These are phyloP conservation scores for Arremon brunneinucha DNA, from an alignment of 2,797 vertebrate species.

Conservation along the genomic window DNA sequence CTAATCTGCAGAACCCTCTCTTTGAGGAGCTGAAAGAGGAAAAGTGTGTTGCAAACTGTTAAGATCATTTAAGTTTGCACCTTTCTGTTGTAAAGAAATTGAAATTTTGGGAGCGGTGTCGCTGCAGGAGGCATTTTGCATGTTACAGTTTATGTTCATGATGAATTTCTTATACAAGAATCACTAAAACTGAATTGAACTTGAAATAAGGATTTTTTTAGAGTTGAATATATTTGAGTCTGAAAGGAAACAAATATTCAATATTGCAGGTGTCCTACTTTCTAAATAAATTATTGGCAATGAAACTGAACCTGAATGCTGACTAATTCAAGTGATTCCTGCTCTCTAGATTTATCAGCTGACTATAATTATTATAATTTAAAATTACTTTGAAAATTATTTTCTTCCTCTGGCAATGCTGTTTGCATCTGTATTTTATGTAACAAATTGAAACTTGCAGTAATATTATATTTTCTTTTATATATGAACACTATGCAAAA, in stretches of 20 bases:
- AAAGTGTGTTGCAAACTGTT: neutral
- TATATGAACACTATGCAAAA: neutral
- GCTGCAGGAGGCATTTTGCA: neutral
- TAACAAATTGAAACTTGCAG: neutral
- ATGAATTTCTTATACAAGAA: neutral
- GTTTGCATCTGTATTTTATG: neutral
- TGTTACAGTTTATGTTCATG: neutral
- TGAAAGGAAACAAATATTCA: neutral
- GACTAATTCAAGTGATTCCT: neutral
- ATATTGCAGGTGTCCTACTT: neutral
- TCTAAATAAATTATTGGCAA: neutral
- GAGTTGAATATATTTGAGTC: neutral
- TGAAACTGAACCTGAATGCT: neutral
- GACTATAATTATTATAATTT: neutral
- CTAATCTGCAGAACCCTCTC: neutral
- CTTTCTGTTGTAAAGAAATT: neutral
- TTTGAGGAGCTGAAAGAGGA: neutral
- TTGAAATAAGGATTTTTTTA: neutral
- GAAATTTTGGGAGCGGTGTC: neutral
- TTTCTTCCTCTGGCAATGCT: neutral
- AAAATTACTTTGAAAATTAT: neutral
- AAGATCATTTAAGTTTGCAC: neutral
- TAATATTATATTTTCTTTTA: neutral
- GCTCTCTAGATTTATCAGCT: neutral
- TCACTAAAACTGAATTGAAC: neutral